Evolutionary conservation across 2,113 vertebrate genomes (phyloP), one percentile per base, ranked within the genome.

Genomic region (Ginglymostoma cirratum): DNA sequence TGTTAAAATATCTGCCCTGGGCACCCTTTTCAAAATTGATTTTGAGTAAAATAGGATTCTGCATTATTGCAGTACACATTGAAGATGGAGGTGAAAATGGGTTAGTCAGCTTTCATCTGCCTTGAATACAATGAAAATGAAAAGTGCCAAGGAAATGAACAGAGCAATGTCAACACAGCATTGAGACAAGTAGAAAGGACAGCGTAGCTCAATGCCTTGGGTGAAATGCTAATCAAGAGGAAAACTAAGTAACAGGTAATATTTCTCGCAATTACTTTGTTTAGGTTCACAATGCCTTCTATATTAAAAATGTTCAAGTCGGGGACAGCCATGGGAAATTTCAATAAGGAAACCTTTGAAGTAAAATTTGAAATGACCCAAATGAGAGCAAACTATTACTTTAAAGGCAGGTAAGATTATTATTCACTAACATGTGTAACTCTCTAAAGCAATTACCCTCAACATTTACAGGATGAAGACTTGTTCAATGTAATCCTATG

Each of bases 71-170:
- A 45, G 93, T 2, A 52, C 19, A 72, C 5, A 5, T 70, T 72
- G 94, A 30, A 76, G 93, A 34, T 72, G 69, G 42, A 95, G 69
- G 94, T 95, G 94, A 72, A 45, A 72, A 95, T 72, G 27, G 38
- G 72, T 95, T 27, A 95, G 94, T 76, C 94, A 76, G 66, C 3
- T 95, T 95, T 95, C 67, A 95, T 95, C 66, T 76, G 45, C 23
- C 69, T 69, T 95, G 94, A 23, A 76, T 42, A 52, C 52, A 95
- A 95, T 52, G 21, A 95, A 95, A 76, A 45, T 95, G 67, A 95
- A 69, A 95, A 72, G 42, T 72, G 67, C 67, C 94, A 95, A 52
- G 45, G 94, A 95, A 76, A 95, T 95, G 69, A 95, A 52, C 42
- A 76, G 42, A 72, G 45, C 27, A 52, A 52, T 72, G 24, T 95